A percentile compares a stretch with the other conserved stretches of the same genome.
Conservation (phyloP, 2,888 invertebrate genomes). For the Meteorus cinctellus region DNA sequence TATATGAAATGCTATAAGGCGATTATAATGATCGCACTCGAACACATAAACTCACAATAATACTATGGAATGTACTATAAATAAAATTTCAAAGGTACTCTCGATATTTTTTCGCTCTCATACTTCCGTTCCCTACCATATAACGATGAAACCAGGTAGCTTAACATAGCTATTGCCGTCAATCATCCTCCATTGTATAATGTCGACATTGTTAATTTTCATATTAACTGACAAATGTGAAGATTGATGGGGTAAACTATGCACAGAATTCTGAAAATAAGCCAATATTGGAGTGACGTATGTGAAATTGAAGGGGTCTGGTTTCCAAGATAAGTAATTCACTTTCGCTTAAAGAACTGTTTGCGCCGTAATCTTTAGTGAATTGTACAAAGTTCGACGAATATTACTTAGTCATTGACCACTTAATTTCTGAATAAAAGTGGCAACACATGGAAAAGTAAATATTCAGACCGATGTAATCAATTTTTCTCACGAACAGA, state of each 20-base stretch:
- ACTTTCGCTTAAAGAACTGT: no score
- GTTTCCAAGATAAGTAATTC: no score
- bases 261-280: no score
- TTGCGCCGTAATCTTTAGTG: no score
- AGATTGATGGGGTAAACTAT: constrained; percentile 52
- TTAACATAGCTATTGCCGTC: constrained; percentile 43
- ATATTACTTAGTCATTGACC: no score
- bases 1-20: not conserved
- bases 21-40: constrained; percentile 33
- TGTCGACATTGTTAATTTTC: constrained; percentile 36
- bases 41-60: constrained; percentile 40
- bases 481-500: no score
- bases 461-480: no score
- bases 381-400: no score
- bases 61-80: not conserved
- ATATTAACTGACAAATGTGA: constrained; percentile 52
- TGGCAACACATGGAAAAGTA: no score
- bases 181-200: constrained; percentile 46
- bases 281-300: not conserved
- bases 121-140: not conserved
- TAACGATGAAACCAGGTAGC: not conserved
- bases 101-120: not conserved
- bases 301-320: no score
- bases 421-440: no score
- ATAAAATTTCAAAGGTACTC: constrained; percentile 2